Conservation (phyloP, 2,888 invertebrate genomes). For the Theodoxus fluviatilis region DNA sequence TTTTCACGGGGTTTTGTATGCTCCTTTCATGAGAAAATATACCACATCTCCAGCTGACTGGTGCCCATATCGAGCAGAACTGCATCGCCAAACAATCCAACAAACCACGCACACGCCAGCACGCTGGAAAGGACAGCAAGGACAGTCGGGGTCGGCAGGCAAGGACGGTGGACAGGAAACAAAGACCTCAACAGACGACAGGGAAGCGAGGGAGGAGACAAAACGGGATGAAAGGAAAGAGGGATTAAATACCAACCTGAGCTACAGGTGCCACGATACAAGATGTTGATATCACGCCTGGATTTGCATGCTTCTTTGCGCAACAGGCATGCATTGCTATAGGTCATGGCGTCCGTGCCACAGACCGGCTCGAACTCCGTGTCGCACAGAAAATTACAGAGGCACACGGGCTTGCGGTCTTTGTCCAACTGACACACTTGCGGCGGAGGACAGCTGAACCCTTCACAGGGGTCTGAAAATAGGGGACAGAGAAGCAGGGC, state of each 20-base stretch:
- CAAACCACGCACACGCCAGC: no score
- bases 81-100: no score
- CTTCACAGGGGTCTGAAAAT: constrained; percentile 82
- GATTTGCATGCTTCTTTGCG: constrained; percentile 86
- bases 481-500: not conserved
- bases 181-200: no score
- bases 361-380: constrained; percentile 77
- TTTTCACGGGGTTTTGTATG: no score
- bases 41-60: no score
- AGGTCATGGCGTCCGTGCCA: constrained; percentile 90
- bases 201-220: no score
- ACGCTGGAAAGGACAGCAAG: no score
- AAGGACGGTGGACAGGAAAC: no score
- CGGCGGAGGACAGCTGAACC: constrained; percentile 78
- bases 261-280: constrained; percentile 83
- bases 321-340: constrained; percentile 91
- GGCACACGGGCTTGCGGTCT: constrained; percentile 77
- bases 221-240: no score
- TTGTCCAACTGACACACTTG: constrained; percentile 84
- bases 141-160: no score
- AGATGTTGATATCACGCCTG: constrained; percentile 74
- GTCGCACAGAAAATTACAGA: constrained; percentile 75
- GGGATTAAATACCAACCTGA: constrained; percentile 68
- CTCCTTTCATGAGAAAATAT: no score
- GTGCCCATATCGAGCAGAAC: no score